A percentile compares a stretch with the other conserved stretches of the same genome.
These are phyloP conservation scores for Eupelmus urozonus DNA, from an alignment of 2,888 invertebrate genomes.

Conservation along the genomic window DNA sequence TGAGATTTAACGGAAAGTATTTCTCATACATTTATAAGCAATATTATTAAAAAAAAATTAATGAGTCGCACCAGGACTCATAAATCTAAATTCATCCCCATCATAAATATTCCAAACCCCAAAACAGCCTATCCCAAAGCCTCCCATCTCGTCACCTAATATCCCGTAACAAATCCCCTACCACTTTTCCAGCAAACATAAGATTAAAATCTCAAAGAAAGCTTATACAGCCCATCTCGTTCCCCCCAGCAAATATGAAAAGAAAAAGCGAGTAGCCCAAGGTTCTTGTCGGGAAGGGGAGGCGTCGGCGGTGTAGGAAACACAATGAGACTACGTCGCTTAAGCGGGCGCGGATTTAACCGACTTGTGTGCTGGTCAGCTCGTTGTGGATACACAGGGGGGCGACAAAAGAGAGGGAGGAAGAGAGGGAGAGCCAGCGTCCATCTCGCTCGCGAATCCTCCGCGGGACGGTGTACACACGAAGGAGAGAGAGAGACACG, in stretches of 20 bases:
- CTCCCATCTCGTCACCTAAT: too few relatives aligned
- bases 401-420: conserved; percentile 55
- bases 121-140: too few relatives aligned
- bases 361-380: conserved; percentile 71
- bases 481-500: not conserved
- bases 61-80: too few relatives aligned
- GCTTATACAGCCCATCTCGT: conserved; percentile 3
- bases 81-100: too few relatives aligned
- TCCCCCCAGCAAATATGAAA: not conserved
- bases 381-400: conserved; percentile 69
- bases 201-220: conserved; percentile 47
- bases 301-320: conserved; percentile 63
- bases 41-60: too few relatives aligned
- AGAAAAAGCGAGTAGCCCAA: conserved; percentile 35
- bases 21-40: too few relatives aligned
- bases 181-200: not conserved
- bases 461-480: conserved; percentile 64
- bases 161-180: not conserved
- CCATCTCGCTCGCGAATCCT: conserved; percentile 56
- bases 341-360: conserved; percentile 69
- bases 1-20: too few relatives aligned
- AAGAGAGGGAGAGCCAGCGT: conserved; percentile 25
- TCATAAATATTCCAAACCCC: too few relatives aligned
- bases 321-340: conserved; percentile 68
- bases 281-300: conserved; percentile 4